phyloP scores from a whole-genome alignment of 2,888 invertebrate species.

The Ptilodon capucinus region DNA sequence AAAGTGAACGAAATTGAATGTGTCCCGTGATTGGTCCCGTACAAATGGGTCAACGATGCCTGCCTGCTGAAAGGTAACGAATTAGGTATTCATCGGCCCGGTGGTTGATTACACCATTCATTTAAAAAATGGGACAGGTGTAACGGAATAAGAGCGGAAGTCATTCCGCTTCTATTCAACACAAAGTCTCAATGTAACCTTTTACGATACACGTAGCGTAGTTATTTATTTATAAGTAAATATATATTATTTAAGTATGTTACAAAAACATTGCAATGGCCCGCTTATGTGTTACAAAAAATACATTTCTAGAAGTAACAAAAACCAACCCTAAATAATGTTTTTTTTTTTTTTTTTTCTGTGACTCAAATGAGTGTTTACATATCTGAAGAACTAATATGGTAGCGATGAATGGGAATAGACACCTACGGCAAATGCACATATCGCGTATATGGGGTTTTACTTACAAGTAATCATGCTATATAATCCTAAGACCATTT shows the following conservation, averaged over 20 bases:
- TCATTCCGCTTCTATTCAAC: slow-evolving; percentile 18
- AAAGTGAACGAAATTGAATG: slow-evolving; percentile 53
- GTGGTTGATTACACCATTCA: slow-evolving; percentile 49
- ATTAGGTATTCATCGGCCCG: slow-evolving; percentile 44
- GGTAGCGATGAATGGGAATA: background rate
- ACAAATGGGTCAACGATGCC: slow-evolving; percentile 40
- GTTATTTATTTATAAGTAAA: no score
- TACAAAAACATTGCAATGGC: no score
- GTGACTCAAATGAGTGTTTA: background rate
- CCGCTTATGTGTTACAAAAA: no score
- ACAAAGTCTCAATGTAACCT: background rate
- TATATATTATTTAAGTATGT: no score
- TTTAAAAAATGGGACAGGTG: slow-evolving; percentile 17
- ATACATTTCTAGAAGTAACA: background rate
- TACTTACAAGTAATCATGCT: slow-evolving; percentile 8
- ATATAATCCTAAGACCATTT: slow-evolving; percentile 26
- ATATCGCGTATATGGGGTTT: slow-evolving; percentile 5
- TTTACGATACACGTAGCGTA: background rate
- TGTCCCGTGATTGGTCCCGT: slow-evolving; percentile 39
- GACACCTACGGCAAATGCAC: background rate
- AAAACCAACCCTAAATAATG: background rate
- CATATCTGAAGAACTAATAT: background rate
- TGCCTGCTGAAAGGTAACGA: slow-evolving; percentile 38
- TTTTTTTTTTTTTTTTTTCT: background rate
- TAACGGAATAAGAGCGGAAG: slow-evolving; percentile 14